These are phyloP conservation scores for Merluccius polli DNA, from an alignment of 2,797 vertebrate genomes.

Conservation along the genomic window DNA sequence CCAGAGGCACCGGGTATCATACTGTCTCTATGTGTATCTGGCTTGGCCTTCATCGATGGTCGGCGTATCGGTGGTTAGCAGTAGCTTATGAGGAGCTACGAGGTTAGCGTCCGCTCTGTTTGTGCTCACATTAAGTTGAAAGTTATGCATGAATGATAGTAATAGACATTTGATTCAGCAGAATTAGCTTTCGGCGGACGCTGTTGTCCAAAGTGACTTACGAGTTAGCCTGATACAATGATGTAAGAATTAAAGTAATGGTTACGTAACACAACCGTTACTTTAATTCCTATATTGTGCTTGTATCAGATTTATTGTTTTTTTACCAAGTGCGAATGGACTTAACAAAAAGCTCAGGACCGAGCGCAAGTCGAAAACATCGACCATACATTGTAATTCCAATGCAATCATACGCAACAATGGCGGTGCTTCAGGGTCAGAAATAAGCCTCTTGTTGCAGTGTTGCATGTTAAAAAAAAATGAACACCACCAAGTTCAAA, in stretches of 20 bases:
- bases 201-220: neutral
- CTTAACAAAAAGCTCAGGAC: neutral
- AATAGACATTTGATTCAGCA: too few species aligned
- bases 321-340: too few species aligned
- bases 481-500: slow-evolving; percentile 23
- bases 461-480: neutral
- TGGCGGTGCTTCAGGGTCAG: neutral
- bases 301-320: too few species aligned
- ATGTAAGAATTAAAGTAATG: neutral
- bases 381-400: neutral
- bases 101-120: neutral
- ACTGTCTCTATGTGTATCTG: neutral
- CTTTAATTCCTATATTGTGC: too few species aligned
- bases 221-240: neutral
- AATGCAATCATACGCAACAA: too few species aligned
- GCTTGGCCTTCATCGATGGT: neutral
- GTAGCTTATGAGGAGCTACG: neutral
- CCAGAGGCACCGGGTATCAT: neutral
- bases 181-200: neutral
- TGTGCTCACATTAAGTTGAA: neutral
- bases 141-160: neutral
- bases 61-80: neutral
- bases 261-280: too few species aligned
- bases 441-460: slow-evolving; percentile 35
- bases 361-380: neutral